Percentiles rank a stretch among this genome's conserved stretches.
These are phyloP conservation scores for Nesoenas mayeri DNA, from an alignment of 2,113 vertebrate species.

Conservation along the genomic window DNA sequence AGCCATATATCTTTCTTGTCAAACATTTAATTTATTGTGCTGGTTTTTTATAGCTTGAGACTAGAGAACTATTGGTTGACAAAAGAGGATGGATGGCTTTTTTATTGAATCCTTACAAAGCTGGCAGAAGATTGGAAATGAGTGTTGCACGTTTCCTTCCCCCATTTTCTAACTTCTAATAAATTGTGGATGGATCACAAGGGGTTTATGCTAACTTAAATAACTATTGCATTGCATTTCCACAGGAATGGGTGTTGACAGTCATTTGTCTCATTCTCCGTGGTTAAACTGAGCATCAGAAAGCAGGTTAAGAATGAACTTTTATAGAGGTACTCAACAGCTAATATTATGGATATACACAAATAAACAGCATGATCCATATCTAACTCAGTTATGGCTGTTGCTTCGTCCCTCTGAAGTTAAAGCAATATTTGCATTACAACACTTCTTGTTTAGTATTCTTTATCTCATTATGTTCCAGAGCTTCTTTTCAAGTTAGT, in stretches of 20 bases:
- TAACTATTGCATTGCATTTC: slow-evolving; percentile 2
- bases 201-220: slow-evolving; percentile 28
- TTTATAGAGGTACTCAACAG: neutral
- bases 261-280: neutral
- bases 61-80: slow-evolving; percentile 52
- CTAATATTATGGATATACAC: neutral
- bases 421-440: neutral
- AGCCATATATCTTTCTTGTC: slow-evolving; percentile 50
- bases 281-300: neutral
- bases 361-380: neutral
- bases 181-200: neutral
- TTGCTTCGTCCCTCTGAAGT: neutral
- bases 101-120: slow-evolving; percentile 48
- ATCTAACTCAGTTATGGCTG: neutral
- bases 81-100: slow-evolving; percentile 61
- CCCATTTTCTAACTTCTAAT: slow-evolving; percentile 30
- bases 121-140: slow-evolving; percentile 39
- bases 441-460: neutral
- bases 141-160: neutral
- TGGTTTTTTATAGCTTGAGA: slow-evolving; percentile 65
- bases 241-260: neutral
- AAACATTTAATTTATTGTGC: slow-evolving; percentile 70
- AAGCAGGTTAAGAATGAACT: neutral
- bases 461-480: neutral
- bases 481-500: neutral